Evolutionary conservation across 2,888 invertebrate genomes (phyloP).

Genomic region (Quadroppia sp.): DNA sequence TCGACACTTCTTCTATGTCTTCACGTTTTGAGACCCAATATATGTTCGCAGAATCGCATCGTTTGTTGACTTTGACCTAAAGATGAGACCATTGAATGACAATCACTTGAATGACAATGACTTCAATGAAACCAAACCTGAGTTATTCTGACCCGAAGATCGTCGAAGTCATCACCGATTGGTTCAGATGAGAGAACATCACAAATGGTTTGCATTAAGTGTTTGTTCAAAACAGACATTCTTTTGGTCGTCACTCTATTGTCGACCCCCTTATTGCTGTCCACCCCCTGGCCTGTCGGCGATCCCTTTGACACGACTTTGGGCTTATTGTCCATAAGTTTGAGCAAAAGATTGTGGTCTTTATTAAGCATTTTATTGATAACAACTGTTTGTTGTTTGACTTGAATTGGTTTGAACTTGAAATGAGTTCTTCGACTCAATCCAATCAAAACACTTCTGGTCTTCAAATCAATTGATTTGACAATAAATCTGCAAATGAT

Average conservation of each 20-base stretch:
- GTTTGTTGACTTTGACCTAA: slow-evolving; percentile 8
- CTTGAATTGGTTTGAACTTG: not conserved
- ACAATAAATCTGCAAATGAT: not conserved
- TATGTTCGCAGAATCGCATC: slow-evolving; percentile 6
- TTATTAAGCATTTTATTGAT: not conserved
- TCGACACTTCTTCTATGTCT: slow-evolving; percentile 10
- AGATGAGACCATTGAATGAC: not conserved
- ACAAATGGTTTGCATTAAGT: slow-evolving; percentile 31
- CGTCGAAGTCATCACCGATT: not conserved
- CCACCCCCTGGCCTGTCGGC: not conserved
- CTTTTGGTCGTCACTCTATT: slow-evolving; percentile 23
- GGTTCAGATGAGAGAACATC: slow-evolving; percentile 38
- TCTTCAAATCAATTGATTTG: not conserved
- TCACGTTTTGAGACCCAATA: slow-evolving; percentile 36
- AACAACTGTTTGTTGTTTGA: not conserved
- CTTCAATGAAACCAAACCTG: slow-evolving; percentile 33
- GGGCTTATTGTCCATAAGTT: not conserved
- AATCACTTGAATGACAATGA: not conserved
- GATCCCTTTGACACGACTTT: not conserved
- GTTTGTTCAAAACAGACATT: slow-evolving; percentile 39
- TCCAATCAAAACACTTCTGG: not conserved
- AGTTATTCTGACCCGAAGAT: slow-evolving; percentile 37
- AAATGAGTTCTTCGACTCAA: not conserved
- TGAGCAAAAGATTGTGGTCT: not conserved
- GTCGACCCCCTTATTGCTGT: not conserved